Evolutionary conservation across 2,113 vertebrate genomes (phyloP).

Genomic region (Dromiciops gliroides): DNA sequence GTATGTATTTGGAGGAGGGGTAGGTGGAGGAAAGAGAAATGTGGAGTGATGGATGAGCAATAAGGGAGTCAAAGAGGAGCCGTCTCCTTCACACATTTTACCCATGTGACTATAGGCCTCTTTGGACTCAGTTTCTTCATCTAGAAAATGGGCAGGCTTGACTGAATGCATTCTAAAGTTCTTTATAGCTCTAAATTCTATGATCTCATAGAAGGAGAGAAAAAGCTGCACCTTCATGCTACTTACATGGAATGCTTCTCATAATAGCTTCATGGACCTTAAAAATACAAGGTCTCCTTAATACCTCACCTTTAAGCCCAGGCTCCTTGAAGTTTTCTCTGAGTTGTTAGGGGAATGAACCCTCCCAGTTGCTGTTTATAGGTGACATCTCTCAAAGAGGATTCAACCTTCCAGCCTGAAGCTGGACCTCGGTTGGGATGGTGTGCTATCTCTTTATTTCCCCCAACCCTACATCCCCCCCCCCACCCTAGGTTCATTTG

Average conservation of each 20-base stretch:
- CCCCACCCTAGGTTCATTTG: neutral
- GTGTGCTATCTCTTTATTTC: neutral
- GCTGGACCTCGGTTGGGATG: neutral
- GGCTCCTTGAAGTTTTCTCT: conserved; percentile 23
- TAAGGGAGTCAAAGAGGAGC: neutral
- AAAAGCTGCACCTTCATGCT: conserved; percentile 9
- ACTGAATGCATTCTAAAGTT: neutral
- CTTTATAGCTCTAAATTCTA: neutral
- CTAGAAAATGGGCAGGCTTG: neutral
- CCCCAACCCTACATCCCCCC: neutral
- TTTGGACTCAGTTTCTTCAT: neutral
- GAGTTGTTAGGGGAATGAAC: neutral
- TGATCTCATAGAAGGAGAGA: neutral
- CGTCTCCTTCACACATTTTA: neutral
- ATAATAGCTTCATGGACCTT: conserved; percentile 50
- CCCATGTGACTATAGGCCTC: neutral
- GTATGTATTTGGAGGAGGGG: conserved; percentile 36
- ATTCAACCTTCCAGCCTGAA: conserved; percentile 40
- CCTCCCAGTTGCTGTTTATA: neutral
- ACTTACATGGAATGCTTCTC: conserved; percentile 50
- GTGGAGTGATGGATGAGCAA: conserved; percentile 28
- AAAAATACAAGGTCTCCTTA: neutral
- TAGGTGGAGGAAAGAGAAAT: neutral
- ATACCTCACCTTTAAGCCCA: neutral
- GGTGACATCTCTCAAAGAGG: neutral